Evolutionary conservation across 2,113 vertebrate species (phyloP).

Genomic region (Campylorhamphus procurvoides): DNA sequence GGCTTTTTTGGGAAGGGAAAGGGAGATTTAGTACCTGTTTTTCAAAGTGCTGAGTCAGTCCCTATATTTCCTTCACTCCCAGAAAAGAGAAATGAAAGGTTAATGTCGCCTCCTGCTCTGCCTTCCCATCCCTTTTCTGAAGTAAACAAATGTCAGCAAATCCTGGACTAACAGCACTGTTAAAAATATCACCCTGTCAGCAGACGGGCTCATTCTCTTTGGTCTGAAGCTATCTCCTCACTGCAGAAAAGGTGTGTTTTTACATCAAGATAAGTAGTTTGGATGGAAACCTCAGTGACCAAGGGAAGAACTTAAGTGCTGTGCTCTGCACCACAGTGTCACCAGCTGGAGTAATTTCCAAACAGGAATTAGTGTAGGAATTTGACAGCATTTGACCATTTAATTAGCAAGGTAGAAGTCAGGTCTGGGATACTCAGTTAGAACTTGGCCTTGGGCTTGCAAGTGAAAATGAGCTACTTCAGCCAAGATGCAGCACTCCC

Average conservation of each 20-base stretch:
- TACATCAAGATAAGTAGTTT: not conserved
- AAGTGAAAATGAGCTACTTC: not conserved
- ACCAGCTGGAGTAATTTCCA: not conserved
- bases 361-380: not conserved
- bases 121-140: not conserved
- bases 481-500: not conserved
- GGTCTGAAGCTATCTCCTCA: not conserved
- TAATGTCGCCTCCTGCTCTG: not conserved
- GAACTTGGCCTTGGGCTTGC: not conserved
- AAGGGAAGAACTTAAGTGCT: accelerated
- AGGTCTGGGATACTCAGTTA: not conserved
- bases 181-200: conserved; percentile 41
- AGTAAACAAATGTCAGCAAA: conserved; percentile 55
- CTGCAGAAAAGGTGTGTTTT: not conserved
- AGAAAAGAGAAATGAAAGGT: not conserved
- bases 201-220: not conserved
- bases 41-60: conserved; percentile 19
- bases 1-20: not conserved
- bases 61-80: not conserved
- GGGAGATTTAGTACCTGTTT: not conserved
- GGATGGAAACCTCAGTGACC: not conserved
- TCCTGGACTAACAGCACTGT: not conserved
- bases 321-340: not conserved
- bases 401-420: not conserved
- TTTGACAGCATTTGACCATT: not conserved